phyloP scores from a whole-genome alignment of 2,797 vertebrate species.

The Megalops cyprinoides region DNA sequence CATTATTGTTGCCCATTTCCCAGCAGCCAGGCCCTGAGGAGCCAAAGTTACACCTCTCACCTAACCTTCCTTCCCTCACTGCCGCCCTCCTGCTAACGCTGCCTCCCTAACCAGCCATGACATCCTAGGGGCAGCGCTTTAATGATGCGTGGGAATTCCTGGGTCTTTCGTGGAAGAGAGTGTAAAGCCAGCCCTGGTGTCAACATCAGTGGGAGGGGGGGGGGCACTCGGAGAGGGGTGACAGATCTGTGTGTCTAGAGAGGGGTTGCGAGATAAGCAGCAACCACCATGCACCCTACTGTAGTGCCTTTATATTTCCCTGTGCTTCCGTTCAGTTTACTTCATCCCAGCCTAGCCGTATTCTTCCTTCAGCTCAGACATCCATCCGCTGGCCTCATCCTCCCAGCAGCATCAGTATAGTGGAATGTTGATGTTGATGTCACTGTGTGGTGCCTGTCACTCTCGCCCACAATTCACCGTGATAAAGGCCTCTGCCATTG shows the following conservation, averaged over 20 bases:
- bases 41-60: not conserved
- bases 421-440: not conserved
- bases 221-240: conserved; percentile 2
- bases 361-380: not conserved
- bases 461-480: not conserved
- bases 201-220: too few species aligned
- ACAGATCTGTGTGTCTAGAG: not conserved
- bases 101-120: too few species aligned
- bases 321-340: too few species aligned
- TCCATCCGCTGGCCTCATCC: not conserved
- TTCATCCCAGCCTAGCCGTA: too few species aligned
- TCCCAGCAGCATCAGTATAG: not conserved
- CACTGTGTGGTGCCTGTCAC: not conserved
- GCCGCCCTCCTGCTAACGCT: not conserved
- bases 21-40: not conserved
- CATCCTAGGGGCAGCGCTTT: too few species aligned
- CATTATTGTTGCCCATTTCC: conserved; percentile 9
- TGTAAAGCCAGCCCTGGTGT: too few species aligned
- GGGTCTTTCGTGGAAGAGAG: too few species aligned
- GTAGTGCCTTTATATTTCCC: not conserved
- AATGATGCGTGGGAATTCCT: too few species aligned
- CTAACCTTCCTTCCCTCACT: not conserved
- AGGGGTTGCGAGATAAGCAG: not conserved
- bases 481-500: not conserved
- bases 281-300: not conserved